These are phyloP conservation scores for Heliconius nattereri DNA, from an alignment of 1,140 invertebrate species.

Conservation along the genomic window DNA sequence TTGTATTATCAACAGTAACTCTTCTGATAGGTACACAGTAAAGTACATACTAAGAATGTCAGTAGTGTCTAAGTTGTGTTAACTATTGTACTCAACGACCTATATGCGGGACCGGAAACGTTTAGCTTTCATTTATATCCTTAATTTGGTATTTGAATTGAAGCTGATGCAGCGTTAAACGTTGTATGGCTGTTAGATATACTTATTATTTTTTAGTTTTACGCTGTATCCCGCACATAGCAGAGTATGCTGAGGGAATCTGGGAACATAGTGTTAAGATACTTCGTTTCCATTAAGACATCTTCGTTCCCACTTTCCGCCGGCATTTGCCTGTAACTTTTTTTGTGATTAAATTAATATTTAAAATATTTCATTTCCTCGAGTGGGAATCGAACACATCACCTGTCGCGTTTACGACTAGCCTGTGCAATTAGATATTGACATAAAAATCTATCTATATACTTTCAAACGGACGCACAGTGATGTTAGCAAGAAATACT, in stretches of 20 bases:
- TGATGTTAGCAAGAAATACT: no score
- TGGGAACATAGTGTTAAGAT: no score
- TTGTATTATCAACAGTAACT: not conserved
- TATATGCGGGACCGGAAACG: not conserved
- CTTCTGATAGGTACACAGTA: not conserved
- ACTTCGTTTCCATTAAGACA: no score
- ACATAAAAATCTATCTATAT: not conserved
- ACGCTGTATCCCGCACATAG: no score
- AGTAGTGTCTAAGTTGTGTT: not conserved
- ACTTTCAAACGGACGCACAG: no score
- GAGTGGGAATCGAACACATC: no score
- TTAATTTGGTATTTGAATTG: slow-evolving; percentile 6
- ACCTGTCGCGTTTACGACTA: no score
- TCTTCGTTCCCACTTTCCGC: no score
- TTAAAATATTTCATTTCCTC: no score
- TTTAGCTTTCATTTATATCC: not conserved
- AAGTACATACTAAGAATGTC: not conserved
- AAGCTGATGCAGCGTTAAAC: not conserved
- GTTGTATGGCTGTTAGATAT: not conserved
- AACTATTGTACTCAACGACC: slow-evolving; percentile 1
- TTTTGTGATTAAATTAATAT: no score
- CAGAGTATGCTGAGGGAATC: no score
- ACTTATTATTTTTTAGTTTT: not conserved
- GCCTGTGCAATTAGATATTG: not conserved
- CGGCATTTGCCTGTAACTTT: no score